Evolutionary conservation across 2,888 invertebrate genomes (phyloP), one percentile per base, ranked within the genome.

Genomic region (Cephalotes varians): DNA sequence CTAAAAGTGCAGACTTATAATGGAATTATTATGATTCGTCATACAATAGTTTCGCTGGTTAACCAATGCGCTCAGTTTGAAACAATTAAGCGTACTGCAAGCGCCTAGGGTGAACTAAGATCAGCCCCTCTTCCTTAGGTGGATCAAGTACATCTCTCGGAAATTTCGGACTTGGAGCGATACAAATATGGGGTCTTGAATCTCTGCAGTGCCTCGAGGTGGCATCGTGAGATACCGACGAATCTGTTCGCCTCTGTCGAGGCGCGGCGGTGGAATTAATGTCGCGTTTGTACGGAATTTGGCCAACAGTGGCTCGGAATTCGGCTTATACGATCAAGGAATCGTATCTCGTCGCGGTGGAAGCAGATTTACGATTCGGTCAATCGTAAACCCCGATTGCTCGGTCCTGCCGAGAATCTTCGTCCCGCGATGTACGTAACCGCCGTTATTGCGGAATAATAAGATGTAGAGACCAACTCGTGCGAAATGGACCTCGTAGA

Each of bases 331-430:
- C 81, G 74, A 88, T 86, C 85, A 64, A 71, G 85, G 83, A 85
- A 86, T 89, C 88, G 54, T 83, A 81, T 86, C 72, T 84, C 85
- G 80, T 81, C 51, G 56, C 58, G 56, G 40, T 54, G 64, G 62
- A 83, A 73, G 64, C 64, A 84, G 82, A 82, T 90, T 90, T 90
- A 88, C 84, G 86, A 85, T 89, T 90, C 88, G 88, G 85, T 88
- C 85, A 90, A 88, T 90, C 91, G 87, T 90, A 90, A 90, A 90
- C 72, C 79, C 73, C 69, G 90, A 88, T 88, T 85, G 82, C 83
- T 67, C 40, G 71, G 25, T 51, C 65, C 51, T 82, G 67, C 28
- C 44, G 47, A 65, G 54, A 82, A 40, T 56, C 51, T 74, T 44
- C 44, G 40, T 69, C 60, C 2, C 37, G 37, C 15, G 47, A 25